Conservation (phyloP, 2,797 vertebrate species). For the Strix occidentalis region DNA sequence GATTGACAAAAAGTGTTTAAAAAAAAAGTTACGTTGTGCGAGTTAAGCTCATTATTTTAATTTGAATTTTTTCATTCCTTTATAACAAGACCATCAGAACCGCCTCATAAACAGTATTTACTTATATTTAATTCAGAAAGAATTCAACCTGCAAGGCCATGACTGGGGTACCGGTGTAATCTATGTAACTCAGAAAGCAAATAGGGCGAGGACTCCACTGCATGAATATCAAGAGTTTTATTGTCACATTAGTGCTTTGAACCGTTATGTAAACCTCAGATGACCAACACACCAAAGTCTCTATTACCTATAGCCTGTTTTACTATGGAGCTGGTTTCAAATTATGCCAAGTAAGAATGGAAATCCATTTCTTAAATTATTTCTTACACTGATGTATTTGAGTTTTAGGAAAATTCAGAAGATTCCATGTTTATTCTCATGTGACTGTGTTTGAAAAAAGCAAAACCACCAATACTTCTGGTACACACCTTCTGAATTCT, state of each 20-base stretch:
- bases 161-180: background rate
- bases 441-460: background rate
- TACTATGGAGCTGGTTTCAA: background rate
- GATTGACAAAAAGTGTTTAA: background rate
- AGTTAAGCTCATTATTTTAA: background rate
- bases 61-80: background rate
- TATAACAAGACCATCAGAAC: background rate
- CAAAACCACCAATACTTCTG: background rate
- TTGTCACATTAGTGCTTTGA: background rate
- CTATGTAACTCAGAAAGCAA: background rate
- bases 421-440: background rate
- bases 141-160: background rate
- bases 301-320: background rate
- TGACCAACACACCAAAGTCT: background rate
- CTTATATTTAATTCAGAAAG: background rate
- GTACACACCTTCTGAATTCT: background rate
- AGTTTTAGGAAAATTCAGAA: background rate
- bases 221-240: background rate
- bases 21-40: background rate
- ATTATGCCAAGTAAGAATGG: background rate
- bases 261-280: background rate
- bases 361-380: background rate
- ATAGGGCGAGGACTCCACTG: rapidly evolving
- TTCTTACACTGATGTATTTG: background rate
- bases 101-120: background rate